A percentile compares a stretch with the other conserved stretches of the same genome.
Evolutionary conservation across 2,888 invertebrate species (phyloP).

Genomic region (Oligia latruncula): DNA sequence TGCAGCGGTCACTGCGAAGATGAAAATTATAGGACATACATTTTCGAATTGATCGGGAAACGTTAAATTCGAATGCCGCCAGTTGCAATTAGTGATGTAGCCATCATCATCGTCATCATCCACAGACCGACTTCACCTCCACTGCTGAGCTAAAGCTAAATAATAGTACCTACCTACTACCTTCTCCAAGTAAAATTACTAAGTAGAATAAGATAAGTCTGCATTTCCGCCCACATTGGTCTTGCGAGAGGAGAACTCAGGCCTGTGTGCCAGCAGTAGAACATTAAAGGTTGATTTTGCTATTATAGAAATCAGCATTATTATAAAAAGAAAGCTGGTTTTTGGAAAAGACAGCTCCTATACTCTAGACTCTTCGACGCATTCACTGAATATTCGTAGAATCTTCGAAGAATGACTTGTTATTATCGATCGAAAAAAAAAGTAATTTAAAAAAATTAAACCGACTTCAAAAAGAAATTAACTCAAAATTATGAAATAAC

Average conservation of each 20-base stretch:
- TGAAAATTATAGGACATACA: not conserved
- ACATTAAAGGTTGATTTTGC: not conserved
- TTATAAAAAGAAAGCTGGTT: not conserved
- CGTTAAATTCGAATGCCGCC: not conserved
- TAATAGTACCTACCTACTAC: not conserved
- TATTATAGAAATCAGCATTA: too few relatives aligned
- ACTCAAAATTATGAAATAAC: too few relatives aligned
- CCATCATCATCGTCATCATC: too few relatives aligned
- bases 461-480: too few relatives aligned
- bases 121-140: too few relatives aligned
- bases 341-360: not conserved
- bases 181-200: not conserved
- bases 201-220: not conserved
- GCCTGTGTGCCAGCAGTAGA: not conserved
- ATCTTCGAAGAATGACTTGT: not conserved
- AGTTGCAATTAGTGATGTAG: not conserved
- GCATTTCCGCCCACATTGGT: not conserved
- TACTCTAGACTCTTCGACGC: not conserved
- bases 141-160: not conserved
- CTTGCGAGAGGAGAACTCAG: not conserved
- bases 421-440: not conserved
- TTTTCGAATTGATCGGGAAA: not conserved
- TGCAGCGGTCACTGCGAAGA: slow-evolving; percentile 56
- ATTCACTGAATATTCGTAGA: not conserved
- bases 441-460: too few relatives aligned